Conservation (phyloP, 2,797 vertebrate species). For the Macropus fuliginosus region DNA sequence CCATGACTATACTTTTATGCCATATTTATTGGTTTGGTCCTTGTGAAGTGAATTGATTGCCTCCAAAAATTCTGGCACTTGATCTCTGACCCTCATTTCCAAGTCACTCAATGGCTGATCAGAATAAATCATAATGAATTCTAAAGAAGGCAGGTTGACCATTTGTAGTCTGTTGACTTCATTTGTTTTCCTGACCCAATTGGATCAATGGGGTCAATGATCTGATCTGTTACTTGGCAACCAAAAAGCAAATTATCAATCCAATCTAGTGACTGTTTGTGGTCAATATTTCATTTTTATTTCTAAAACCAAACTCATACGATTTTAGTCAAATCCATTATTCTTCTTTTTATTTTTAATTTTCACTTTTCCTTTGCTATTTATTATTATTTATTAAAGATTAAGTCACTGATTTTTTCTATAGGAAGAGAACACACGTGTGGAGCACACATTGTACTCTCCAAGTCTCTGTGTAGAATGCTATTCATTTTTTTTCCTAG, state of each 20-base stretch:
- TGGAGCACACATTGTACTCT: not conserved
- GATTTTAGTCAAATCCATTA: not conserved
- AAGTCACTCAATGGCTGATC: not conserved
- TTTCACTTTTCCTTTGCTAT: not conserved
- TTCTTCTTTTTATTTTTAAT: not conserved
- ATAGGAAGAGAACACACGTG: not conserved
- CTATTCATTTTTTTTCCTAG: not conserved
- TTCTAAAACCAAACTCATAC: not conserved
- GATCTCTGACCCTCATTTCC: not conserved
- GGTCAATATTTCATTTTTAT: not conserved
- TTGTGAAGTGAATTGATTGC: not conserved
- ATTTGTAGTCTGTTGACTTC: not conserved
- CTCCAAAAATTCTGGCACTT: not conserved
- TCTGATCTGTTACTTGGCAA: not conserved
- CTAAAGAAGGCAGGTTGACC: not conserved
- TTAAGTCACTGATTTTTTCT: not conserved
- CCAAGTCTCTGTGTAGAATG: not conserved
- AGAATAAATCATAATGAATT: not conserved
- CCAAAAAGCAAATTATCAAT: not conserved
- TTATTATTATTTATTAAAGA: not conserved
- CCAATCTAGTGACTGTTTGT: not conserved
- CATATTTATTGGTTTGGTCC: not conserved
- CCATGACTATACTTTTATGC: not conserved
- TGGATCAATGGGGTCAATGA: not conserved
- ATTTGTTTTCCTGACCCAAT: conserved; percentile 30